Conservation (phyloP, 1,140 invertebrate genomes). For the Chrysoperla carnea region DNA sequence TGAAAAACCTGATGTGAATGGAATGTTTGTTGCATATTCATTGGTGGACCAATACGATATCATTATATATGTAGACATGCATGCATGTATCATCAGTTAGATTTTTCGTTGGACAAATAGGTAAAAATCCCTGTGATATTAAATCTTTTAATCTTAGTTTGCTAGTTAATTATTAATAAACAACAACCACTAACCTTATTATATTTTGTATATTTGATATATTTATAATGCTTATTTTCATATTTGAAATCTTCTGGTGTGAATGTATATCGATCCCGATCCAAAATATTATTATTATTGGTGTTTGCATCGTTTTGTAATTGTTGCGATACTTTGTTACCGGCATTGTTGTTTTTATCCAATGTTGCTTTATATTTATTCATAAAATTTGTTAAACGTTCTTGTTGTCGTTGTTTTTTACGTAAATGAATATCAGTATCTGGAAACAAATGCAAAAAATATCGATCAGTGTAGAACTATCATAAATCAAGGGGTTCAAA, state of each 20-base stretch:
- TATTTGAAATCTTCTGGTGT: slow-evolving; percentile 62
- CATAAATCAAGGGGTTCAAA: too few relatives aligned
- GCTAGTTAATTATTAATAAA: too few relatives aligned
- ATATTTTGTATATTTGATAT: slow-evolving; percentile 57
- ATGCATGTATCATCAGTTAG: too few relatives aligned
- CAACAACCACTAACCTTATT: slow-evolving; percentile 37
- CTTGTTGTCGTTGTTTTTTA: slow-evolving; percentile 39
- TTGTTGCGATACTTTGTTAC: slow-evolving; percentile 2
- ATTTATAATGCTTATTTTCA: slow-evolving; percentile 65
- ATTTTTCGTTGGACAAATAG: too few relatives aligned
- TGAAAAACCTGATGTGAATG: too few relatives aligned
- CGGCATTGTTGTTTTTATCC: slow-evolving; percentile 17
- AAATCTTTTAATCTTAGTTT: too few relatives aligned
- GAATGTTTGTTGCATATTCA: too few relatives aligned
- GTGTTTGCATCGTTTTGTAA: slow-evolving; percentile 8
- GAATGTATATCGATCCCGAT: slow-evolving; percentile 35
- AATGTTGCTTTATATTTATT: slow-evolving; percentile 45
- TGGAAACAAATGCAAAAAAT: slow-evolving; percentile 15
- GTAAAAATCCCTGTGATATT: too few relatives aligned
- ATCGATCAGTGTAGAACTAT: neutral
- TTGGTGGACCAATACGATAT: too few relatives aligned
- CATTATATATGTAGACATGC: too few relatives aligned
- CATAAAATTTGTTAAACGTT: slow-evolving; percentile 39
- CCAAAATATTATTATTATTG: slow-evolving; percentile 1
- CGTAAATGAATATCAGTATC: slow-evolving; percentile 32